Conservation (phyloP, 2,797 vertebrate species). For the Anas capensis region DNA sequence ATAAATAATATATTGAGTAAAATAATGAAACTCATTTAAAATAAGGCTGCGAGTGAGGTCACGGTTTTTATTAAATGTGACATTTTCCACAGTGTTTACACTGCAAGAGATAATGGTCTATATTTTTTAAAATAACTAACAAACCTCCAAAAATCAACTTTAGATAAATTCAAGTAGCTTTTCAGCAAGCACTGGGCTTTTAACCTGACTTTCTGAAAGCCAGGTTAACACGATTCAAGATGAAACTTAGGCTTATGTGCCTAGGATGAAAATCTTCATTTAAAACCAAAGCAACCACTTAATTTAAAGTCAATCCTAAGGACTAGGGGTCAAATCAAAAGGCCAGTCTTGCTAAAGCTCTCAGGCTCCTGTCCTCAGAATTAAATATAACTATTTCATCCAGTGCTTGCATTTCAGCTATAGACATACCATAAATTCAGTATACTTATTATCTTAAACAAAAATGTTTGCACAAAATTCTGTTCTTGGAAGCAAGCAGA, state of each 20-base stretch:
- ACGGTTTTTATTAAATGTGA: constrained; percentile 57
- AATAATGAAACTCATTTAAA: constrained; percentile 60
- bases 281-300: constrained; percentile 24
- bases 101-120: constrained; percentile 46
- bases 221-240: constrained; percentile 1
- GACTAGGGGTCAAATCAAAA: neutral
- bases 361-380: neutral
- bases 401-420: neutral
- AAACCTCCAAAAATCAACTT: constrained; percentile 41
- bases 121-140: constrained; percentile 46
- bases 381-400: neutral
- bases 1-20: constrained; percentile 58
- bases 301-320: neutral
- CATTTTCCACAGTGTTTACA: constrained; percentile 61
- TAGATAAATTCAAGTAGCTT: constrained; percentile 14
- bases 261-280: constrained; percentile 33
- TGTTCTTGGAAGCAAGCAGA: constrained; percentile 32
- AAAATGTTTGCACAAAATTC: constrained; percentile 6
- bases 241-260: neutral
- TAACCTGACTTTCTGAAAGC: constrained; percentile 13
- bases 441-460: constrained; percentile 28
- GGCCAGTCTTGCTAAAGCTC: neutral
- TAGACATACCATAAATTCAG: neutral
- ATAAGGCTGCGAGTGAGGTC: constrained; percentile 29
- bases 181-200: constrained; percentile 23